Base-by-base conservation (phyloP, 2,888 invertebrate genomes). In the Ferrisia virgata region DNA sequence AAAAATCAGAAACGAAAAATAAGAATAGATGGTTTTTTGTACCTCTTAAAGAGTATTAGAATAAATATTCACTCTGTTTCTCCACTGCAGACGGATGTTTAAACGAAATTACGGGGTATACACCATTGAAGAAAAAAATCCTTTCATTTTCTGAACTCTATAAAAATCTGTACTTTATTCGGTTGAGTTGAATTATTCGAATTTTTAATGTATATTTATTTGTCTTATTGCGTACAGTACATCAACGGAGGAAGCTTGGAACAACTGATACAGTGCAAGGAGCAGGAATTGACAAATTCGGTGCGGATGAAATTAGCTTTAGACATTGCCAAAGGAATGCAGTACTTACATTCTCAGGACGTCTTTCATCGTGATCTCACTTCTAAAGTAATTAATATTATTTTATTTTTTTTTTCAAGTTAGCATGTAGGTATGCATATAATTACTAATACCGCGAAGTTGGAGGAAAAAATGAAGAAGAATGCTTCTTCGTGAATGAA, bases 221-320 rank as follows among this genome's bases (percentile, higher is more conserved):
- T 2, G 47, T 9, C 85, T 84, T 85, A 31, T 85, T 76, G 86
- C 89, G 86, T 85, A 8, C 89, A 92, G 92, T 98, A 94, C 90
- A 97, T 98, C 89, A 95, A 95, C 89, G 96, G 96, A 76, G 98
- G 98, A 47, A 97, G 96, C 84, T 90, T 99, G 88, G 97, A 98
- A 88, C 96, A 97, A 90, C 90, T 97, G 87, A 93, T 98, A 88
- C 93, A 94, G 87, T 90, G 92, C n/a, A n/a, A n/a, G 86, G 91
- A 91, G 87, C 92, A 93, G 86, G 91, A 92, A 69, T 90, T 98
- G 87, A 93, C 94, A 79, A 96, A 96, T 91, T 90, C 91, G 86
- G 91, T 93, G 86, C 91, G 97, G 87, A 93, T 97, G 88, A 93
- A 93, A 87, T 91, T 98, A 86, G 95, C 96, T 79, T 91, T 93